phyloP scores from a whole-genome alignment of 2,888 invertebrate species.

The Pterostichus niger region DNA sequence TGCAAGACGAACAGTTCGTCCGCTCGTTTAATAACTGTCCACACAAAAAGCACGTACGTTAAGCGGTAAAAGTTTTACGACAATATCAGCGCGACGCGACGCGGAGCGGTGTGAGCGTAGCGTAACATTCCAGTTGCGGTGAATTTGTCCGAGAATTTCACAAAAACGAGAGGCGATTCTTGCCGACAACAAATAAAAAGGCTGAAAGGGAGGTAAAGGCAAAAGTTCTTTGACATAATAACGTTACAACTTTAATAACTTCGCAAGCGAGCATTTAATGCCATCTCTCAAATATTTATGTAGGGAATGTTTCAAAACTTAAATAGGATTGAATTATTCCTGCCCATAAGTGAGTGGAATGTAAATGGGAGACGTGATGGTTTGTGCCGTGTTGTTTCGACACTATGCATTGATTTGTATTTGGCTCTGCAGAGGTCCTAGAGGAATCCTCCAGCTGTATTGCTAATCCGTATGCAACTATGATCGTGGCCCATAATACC shows the following conservation, averaged over 20 bases:
- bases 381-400: slow-evolving; percentile 8
- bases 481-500: slow-evolving; percentile 23
- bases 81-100: slow-evolving; percentile 51
- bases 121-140: slow-evolving; percentile 58
- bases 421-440: background rate
- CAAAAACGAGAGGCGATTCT: slow-evolving; percentile 25
- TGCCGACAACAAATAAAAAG: background rate
- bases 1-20: slow-evolving; percentile 43
- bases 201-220: slow-evolving; percentile 1
- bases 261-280: slow-evolving; percentile 61
- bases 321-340: slow-evolving; percentile 64
- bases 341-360: slow-evolving; percentile 44
- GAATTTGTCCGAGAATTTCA: slow-evolving; percentile 54
- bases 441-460: slow-evolving; percentile 26
- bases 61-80: slow-evolving; percentile 64
- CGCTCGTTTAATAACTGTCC: slow-evolving; percentile 62
- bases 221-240: slow-evolving; percentile 53
- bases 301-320: slow-evolving; percentile 56
- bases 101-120: slow-evolving; percentile 3
- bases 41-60: slow-evolving; percentile 64
- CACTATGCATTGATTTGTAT: slow-evolving; percentile 10
- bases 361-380: slow-evolving; percentile 35
- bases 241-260: slow-evolving; percentile 62
- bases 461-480: slow-evolving; percentile 35
- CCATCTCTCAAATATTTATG: slow-evolving; percentile 64